Base-by-base conservation (phyloP, 1,140 invertebrate genomes). In the Reticulitermes speratus region DNA sequence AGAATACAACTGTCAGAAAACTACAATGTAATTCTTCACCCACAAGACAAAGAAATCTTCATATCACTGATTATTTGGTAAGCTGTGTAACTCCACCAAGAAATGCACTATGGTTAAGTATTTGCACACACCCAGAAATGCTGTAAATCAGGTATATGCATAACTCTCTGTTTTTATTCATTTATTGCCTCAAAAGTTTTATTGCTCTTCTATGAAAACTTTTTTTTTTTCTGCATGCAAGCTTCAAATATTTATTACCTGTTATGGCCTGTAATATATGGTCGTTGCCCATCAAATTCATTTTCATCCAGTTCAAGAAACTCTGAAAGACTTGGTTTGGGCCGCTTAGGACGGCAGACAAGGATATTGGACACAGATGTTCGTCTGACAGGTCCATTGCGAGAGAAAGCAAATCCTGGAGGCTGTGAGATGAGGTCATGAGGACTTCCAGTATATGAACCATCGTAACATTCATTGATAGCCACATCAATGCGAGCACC, bases 381-480 rank as follows among this genome's bases (percentile, higher is more conserved):
- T 86, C 98, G 92, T 21, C 97, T 92, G 0, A 96, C 95, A 32
- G 98, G 97, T 11, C 97, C 97, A 87, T 95, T 95, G 85, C 96
- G 93, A 44, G 95, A 95, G 88, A 94, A 95, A 30, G 94, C 92
- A 88, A 91, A 89, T 89, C 90, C 93, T 89, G 90, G 95, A 87
- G 94, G 96, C 89, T 92, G 94, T 87, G 94, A 95, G 90, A 96
- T 94, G 83, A 98, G 92, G 91, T 98, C 97, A 89, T 98, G 97
- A 2, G 97, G 97, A 86, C 97, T 97, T n/a, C 98, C 98, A 30
- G 96, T 95, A 90, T 99, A 99, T 0, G 97, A 98, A 0, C 98
- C 97, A 91, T 99, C 98, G 90, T 98, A 99, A 75, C 95, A 92
- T 89, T 99, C 97, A 91, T 99, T 99, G 87, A 99, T 96, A 1